A percentile compares a stretch with the other conserved stretches of the same genome.
Evolutionary conservation across 1,140 invertebrate species (phyloP).

Genomic region (Drosophila pruinosa): DNA sequence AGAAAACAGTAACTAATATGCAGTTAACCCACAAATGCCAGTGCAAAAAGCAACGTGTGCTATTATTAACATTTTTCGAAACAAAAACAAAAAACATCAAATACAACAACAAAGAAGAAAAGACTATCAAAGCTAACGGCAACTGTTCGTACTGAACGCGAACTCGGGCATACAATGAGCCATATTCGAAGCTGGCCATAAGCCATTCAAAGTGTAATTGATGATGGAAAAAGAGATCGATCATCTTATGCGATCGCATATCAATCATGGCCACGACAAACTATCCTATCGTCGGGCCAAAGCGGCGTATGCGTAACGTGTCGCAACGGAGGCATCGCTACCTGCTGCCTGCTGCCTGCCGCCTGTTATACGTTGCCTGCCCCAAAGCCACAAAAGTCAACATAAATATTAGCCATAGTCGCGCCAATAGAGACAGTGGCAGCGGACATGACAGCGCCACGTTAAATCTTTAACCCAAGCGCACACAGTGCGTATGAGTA

Average conservation of each 20-base stretch:
- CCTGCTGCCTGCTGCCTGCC: neutral
- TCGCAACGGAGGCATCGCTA: slow-evolving; percentile 64
- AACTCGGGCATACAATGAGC: slow-evolving; percentile 50
- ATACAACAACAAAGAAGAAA: slow-evolving; percentile 8
- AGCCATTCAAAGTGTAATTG: slow-evolving; percentile 75
- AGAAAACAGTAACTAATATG: slow-evolving; percentile 72
- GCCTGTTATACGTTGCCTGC: slow-evolving; percentile 33
- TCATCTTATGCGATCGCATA: slow-evolving; percentile 77
- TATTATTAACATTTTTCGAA: slow-evolving; percentile 62
- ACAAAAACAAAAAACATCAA: too few species aligned
- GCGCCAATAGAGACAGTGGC: slow-evolving; percentile 10
- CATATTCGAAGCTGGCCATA: slow-evolving; percentile 44
- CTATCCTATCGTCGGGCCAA: slow-evolving; percentile 45
- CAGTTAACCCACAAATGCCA: slow-evolving; percentile 77
- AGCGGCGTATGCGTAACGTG: slow-evolving; percentile 73
- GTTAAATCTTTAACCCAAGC: slow-evolving; percentile 60
- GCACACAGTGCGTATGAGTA: slow-evolving; percentile 70
- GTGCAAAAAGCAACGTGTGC: slow-evolving; percentile 63
- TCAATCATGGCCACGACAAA: slow-evolving; percentile 78
- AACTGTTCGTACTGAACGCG: slow-evolving; percentile 17
- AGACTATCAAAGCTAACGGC: slow-evolving; percentile 68
- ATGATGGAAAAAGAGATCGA: slow-evolving; percentile 81
- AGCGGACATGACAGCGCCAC: slow-evolving; percentile 36
- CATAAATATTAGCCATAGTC: slow-evolving; percentile 54
- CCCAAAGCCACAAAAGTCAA: slow-evolving; percentile 55